Conservation (phyloP, 1,140 invertebrate genomes). For the Heliothis subflexa region DNA sequence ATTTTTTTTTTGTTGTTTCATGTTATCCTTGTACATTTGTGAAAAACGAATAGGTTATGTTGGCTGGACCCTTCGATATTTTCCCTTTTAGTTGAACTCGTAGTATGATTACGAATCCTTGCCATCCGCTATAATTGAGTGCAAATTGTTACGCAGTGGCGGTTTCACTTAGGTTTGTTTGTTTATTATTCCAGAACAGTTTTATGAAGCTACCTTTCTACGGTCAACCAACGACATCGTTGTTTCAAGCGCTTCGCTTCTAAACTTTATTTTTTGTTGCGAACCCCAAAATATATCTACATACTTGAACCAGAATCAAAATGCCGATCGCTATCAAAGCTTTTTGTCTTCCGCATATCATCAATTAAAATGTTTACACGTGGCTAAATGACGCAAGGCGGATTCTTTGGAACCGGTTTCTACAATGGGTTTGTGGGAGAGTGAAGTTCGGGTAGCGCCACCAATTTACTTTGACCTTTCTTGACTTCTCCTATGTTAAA, state of each 20-base stretch:
- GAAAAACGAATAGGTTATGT: slow-evolving; percentile 11
- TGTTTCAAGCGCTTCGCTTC: slow-evolving; percentile 1
- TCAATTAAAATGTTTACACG: slow-evolving; percentile 84
- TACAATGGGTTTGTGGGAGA: slow-evolving; percentile 74
- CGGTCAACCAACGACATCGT: slow-evolving; percentile 3
- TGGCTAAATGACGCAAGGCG: slow-evolving; percentile 76
- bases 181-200: slow-evolving; percentile 1
- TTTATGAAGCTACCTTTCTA: slow-evolving; percentile 6
- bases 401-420: slow-evolving; percentile 76
- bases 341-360: slow-evolving; percentile 84
- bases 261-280: slow-evolving; percentile 2
- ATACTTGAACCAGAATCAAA: slow-evolving; percentile 59
- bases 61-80: not conserved
- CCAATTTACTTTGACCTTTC: slow-evolving; percentile 69
- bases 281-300: slow-evolving; percentile 21
- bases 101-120: slow-evolving; percentile 34
- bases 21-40: slow-evolving; percentile 10
- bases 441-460: slow-evolving; percentile 72
- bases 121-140: slow-evolving; percentile 30
- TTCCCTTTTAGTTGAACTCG: slow-evolving; percentile 24
- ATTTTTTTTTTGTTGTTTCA: no score
- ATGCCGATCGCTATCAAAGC: slow-evolving; percentile 67
- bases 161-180: slow-evolving; percentile 27
- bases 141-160: slow-evolving; percentile 31
- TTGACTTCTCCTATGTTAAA: slow-evolving; percentile 43